Evolutionary conservation across 2,888 invertebrate genomes (phyloP).

Genomic region (Lasioglossum marginatum): DNA sequence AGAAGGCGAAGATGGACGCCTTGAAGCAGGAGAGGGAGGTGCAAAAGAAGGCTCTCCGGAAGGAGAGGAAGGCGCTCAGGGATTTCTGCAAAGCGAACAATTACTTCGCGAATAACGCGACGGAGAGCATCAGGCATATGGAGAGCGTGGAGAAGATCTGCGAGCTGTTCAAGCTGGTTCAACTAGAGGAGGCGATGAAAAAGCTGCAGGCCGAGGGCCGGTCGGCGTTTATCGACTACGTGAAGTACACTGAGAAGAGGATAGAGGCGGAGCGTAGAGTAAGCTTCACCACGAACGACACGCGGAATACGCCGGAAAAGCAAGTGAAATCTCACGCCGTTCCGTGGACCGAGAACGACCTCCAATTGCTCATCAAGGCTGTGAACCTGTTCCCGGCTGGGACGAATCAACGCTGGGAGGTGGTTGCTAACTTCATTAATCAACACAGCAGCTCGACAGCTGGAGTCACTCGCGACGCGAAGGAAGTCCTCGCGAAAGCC

Average conservation of each 20-base stretch:
- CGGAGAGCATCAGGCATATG: constrained; percentile 92
- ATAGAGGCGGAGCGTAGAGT: constrained; percentile 91
- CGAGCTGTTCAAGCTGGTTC: constrained; percentile 90
- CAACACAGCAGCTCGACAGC: constrained; percentile 89
- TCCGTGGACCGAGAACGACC: constrained; percentile 93
- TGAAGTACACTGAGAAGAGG: constrained; percentile 90
- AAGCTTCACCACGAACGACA: constrained; percentile 74
- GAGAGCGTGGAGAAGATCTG: constrained; percentile 96
- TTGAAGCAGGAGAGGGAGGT: constrained; percentile 94
- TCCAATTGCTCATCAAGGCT: constrained; percentile 97
- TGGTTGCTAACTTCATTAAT: constrained; percentile 97
- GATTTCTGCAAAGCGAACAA: constrained; percentile 93
- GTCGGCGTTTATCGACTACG: constrained; percentile 88
- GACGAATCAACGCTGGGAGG: constrained; percentile 95
- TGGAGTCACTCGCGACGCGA: constrained; percentile 90
- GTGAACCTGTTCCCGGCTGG: constrained; percentile 99
- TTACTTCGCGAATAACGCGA: constrained; percentile 90
- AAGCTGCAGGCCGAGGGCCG: constrained; percentile 88
- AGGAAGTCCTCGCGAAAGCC: constrained; percentile 97
- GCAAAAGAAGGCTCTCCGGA: constrained; percentile 93
- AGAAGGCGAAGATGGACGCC: constrained; percentile 92
- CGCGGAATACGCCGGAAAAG: constrained; percentile 76
- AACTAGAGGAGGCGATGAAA: constrained; percentile 92
- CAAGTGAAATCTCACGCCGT: constrained; percentile 80
- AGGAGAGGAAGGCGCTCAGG: constrained; percentile 92